Evolutionary conservation across 2,888 invertebrate species (phyloP).

Genomic region (Pachymerium ferrugineum): DNA sequence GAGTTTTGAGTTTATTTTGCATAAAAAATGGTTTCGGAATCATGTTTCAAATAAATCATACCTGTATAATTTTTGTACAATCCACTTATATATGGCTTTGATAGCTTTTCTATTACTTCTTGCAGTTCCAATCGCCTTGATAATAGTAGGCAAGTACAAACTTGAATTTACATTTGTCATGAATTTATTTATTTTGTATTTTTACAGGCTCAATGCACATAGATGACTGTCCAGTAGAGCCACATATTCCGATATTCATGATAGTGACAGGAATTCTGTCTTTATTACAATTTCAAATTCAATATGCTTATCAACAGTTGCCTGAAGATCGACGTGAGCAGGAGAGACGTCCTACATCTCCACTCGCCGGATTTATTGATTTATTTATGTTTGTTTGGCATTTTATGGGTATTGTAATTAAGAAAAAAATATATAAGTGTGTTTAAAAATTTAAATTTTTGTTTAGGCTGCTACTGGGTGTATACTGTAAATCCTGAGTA

Average conservation of each 20-base stretch:
- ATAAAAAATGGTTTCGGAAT: conserved; percentile 14
- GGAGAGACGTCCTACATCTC: neutral
- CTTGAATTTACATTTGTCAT: neutral
- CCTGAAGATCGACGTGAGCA: conserved; percentile 11
- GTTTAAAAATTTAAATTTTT: no score
- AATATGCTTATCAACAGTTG: conserved; percentile 2
- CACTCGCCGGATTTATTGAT: neutral
- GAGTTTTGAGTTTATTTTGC: neutral
- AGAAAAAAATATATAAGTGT: no score
- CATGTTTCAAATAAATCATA: neutral
- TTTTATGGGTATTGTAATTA: conserved; percentile 17
- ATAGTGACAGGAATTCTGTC: neutral
- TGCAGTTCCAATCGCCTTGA: neutral
- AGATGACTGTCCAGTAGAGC: neutral
- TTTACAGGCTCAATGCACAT: conserved; percentile 1
- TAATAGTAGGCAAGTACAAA: neutral
- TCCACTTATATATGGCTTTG: neutral
- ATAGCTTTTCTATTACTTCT: neutral
- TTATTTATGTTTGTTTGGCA: conserved; percentile 7
- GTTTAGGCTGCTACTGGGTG: conserved; percentile 1
- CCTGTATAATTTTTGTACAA: neutral
- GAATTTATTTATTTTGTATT: neutral
- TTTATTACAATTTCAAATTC: conserved; percentile 9
- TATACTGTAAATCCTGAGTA: neutral
- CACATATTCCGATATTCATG: neutral